phyloP scores from a whole-genome alignment of 2,888 invertebrate species.

The Tolmerus cingulatus region DNA sequence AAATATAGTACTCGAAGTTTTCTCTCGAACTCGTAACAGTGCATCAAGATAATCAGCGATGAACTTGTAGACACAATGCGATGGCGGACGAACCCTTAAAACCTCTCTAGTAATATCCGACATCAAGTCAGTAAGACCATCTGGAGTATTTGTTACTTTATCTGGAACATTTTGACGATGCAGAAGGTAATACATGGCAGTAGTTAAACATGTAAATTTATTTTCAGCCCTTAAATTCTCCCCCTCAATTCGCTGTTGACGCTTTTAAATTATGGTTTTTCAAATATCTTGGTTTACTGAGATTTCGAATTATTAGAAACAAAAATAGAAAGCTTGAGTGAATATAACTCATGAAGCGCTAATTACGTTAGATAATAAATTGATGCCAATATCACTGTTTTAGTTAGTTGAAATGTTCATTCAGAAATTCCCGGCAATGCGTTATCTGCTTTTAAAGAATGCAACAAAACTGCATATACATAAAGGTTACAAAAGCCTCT shows the following conservation, averaged over 20 bases:
- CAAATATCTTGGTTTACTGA: neutral
- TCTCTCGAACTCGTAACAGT: slow-evolving; percentile 71
- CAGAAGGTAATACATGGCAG: slow-evolving; percentile 57
- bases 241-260: too few species aligned
- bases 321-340: neutral
- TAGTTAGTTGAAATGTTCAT: neutral
- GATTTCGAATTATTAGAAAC: neutral
- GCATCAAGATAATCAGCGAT: slow-evolving; percentile 75
- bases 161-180: slow-evolving; percentile 57
- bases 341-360: neutral
- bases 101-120: slow-evolving; percentile 79
- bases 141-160: slow-evolving; percentile 65
- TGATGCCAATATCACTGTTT: neutral
- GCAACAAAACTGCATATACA: neutral
- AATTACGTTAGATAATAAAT: too few species aligned
- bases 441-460: neutral
- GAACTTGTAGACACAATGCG: slow-evolving; percentile 69
- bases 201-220: too few species aligned
- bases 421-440: neutral
- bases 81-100: slow-evolving; percentile 70
- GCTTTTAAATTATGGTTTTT: neutral
- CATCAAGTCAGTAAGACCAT: slow-evolving; percentile 75
- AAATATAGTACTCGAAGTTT: slow-evolving; percentile 54
- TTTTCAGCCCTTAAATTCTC: neutral
- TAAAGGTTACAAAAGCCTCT: neutral